Percentiles rank a stretch among this genome's conserved stretches.
Evolutionary conservation across 2,888 invertebrate species (phyloP).

Genomic region (Pterobdella sp.): DNA sequence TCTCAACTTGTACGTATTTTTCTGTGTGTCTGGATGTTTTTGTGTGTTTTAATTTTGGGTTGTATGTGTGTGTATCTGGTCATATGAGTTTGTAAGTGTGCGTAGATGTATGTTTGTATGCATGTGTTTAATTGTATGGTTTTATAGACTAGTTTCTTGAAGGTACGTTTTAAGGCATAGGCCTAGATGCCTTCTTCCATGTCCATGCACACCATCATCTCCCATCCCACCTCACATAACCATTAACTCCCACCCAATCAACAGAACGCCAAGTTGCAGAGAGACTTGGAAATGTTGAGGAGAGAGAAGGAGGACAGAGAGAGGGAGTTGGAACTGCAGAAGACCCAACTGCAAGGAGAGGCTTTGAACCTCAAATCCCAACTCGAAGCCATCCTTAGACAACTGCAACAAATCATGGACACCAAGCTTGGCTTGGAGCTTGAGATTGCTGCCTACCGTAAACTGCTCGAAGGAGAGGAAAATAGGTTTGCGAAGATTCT

Average conservation of each 20-base stretch:
- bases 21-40: not conserved
- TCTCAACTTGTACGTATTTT: constrained; percentile 51
- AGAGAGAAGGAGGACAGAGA: constrained; percentile 53
- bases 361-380: constrained; percentile 46
- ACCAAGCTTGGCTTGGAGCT: constrained; percentile 56
- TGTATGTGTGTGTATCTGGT: not conserved
- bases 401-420: constrained; percentile 51
- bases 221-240: not conserved
- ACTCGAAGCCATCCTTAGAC: constrained; percentile 50
- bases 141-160: no score
- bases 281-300: constrained; percentile 52
- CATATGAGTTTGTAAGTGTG: not conserved
- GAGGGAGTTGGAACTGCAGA: constrained; percentile 52
- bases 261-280: constrained; percentile 53
- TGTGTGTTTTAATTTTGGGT: not conserved
- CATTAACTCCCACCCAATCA: no score
- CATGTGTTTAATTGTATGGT: no score
- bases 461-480: constrained; percentile 56
- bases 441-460: constrained; percentile 57
- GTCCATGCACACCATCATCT: not conserved
- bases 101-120: not conserved
- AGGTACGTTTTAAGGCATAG: no score
- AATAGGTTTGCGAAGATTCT: constrained; percentile 50
- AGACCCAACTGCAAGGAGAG: constrained; percentile 45
- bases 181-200: not conserved